phyloP scores from a whole-genome alignment of 1,140 invertebrate genomes.

The Yoshiicerus persimilis region DNA sequence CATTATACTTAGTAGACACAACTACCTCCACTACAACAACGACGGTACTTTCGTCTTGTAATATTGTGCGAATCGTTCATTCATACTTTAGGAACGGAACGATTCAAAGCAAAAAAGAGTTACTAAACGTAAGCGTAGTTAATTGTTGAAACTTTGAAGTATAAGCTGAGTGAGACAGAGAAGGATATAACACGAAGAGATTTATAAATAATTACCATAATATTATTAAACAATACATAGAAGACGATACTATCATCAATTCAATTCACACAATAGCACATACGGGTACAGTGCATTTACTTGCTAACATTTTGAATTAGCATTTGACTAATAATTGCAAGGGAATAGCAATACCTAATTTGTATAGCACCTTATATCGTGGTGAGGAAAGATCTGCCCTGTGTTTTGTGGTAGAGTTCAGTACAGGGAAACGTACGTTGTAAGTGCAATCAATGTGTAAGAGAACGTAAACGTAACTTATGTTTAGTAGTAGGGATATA shows the following conservation, averaged over 20 bases:
- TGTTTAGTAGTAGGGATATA: neutral
- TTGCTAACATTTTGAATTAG: neutral
- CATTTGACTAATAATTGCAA: neutral
- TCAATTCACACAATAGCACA: neutral
- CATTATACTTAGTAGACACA: neutral
- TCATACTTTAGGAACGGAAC: constrained; percentile 16
- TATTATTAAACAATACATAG: neutral
- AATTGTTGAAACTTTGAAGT: too few species aligned
- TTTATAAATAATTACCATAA: neutral
- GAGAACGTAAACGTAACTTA: neutral
- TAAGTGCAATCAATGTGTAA: too few species aligned
- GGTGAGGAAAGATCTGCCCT: neutral
- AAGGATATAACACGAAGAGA: neutral
- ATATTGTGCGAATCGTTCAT: neutral
- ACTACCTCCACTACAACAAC: neutral
- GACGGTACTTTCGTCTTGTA: neutral
- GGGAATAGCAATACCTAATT: too few species aligned
- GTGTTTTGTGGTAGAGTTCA: too few species aligned
- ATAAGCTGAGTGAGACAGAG: neutral
- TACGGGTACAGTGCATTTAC: neutral
- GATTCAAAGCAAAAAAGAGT: neutral
- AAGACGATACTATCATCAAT: neutral
- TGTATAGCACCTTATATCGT: too few species aligned
- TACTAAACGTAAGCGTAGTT: neutral
- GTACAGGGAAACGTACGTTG: neutral